Evolutionary conservation across 2,113 vertebrate species (phyloP).

Genomic region (Megaptera novaeangliae): DNA sequence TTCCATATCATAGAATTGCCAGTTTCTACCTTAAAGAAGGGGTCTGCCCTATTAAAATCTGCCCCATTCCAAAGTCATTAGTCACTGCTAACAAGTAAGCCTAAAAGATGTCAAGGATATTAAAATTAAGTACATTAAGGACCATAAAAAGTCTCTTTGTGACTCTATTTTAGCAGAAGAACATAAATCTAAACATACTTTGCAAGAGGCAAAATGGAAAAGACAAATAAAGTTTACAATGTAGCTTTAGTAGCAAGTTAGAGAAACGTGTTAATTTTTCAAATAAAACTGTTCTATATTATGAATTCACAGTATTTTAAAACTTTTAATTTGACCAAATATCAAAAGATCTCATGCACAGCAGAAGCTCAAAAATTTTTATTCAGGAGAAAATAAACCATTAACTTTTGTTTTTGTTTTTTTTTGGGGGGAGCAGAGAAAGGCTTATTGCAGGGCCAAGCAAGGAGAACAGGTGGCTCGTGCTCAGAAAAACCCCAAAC

Average conservation of each 20-base stretch:
- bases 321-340: neutral
- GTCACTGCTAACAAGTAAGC: neutral
- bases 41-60: neutral
- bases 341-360: neutral
- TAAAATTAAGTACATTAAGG: slow-evolving; percentile 23
- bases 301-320: neutral
- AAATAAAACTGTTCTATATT: slow-evolving; percentile 15
- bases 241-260: neutral
- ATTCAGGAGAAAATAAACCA: neutral
- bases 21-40: neutral
- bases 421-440: neutral
- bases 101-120: neutral
- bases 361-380: slow-evolving; percentile 5
- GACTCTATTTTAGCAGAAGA: slow-evolving; percentile 13
- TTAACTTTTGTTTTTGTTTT: neutral
- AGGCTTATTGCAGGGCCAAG: neutral
- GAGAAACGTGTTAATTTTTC: neutral
- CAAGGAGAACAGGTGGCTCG: neutral
- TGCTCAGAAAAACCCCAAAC: neutral
- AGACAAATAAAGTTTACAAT: neutral
- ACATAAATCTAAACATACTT: neutral
- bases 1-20: neutral
- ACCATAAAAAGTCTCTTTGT: neutral
- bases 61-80: neutral
- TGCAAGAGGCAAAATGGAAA: slow-evolving; percentile 37